Conservation (phyloP, 2,113 vertebrate species). For the Serilophus lunatus region DNA sequence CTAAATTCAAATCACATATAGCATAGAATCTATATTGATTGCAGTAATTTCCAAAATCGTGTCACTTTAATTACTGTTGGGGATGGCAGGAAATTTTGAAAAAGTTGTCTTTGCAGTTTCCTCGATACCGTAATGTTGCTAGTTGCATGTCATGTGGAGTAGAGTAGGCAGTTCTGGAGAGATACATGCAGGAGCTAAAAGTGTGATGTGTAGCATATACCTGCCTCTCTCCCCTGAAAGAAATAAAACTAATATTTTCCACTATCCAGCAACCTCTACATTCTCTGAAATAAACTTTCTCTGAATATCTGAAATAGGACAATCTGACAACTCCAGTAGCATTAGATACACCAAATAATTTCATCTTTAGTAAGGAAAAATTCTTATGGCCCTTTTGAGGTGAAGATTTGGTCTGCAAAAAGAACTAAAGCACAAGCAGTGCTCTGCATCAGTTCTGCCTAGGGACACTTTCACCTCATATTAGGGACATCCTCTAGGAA, state of each 20-base stretch:
- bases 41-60: background rate
- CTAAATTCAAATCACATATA: background rate
- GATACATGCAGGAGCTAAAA: background rate
- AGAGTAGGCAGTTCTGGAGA: background rate
- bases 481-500: background rate
- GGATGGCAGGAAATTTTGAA: background rate
- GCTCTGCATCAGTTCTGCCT: background rate
- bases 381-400: background rate
- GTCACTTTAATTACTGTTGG: background rate
- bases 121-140: background rate
- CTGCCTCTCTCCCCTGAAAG: background rate
- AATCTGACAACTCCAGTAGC: background rate
- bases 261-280: background rate
- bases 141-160: background rate
- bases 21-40: background rate
- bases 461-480: background rate
- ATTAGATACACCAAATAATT: background rate
- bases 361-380: background rate
- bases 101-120: background rate
- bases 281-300: background rate
- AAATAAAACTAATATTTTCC: background rate
- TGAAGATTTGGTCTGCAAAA: background rate
- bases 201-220: background rate
- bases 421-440: background rate
- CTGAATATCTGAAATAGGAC: background rate